Conservation (phyloP, 1,140 invertebrate species). For the Conus ventricosus region DNA sequence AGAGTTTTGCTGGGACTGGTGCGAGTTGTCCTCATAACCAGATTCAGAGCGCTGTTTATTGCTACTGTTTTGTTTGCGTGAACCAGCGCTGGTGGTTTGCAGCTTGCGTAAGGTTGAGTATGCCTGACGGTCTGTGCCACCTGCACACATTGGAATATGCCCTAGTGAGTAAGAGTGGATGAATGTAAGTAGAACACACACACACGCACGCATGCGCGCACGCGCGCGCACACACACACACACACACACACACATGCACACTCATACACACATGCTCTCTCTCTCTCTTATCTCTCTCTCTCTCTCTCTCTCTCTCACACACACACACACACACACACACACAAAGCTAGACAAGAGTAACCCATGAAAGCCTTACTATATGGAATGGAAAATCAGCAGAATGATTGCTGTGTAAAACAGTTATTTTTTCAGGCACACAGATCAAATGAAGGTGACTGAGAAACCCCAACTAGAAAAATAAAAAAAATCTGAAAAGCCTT, state of each 20-base stretch:
- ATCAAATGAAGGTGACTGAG: no score
- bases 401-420: not conserved
- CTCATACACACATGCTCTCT: no score
- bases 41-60: not conserved
- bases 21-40: not conserved
- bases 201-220: not conserved
- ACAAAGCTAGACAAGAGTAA: not conserved
- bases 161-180: not conserved
- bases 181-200: not conserved
- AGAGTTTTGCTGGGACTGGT: not conserved
- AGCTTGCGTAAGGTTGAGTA: slow-evolving; percentile 29
- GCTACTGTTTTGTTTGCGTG: not conserved
- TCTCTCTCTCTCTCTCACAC: no score
- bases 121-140: slow-evolving; percentile 9
- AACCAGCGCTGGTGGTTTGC: not conserved
- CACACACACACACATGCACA: not conserved
- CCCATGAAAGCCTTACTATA: no score
- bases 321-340: slow-evolving; percentile 24
- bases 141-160: not conserved
- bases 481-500: no score
- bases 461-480: no score
- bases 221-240: not conserved
- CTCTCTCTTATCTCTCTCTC: no score
- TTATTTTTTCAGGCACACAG: not conserved
- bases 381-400: no score